Percentiles rank a stretch among this genome's conserved stretches.
phyloP scores from a whole-genome alignment of 2,113 vertebrate species.

The Gallinago undulata region DNA sequence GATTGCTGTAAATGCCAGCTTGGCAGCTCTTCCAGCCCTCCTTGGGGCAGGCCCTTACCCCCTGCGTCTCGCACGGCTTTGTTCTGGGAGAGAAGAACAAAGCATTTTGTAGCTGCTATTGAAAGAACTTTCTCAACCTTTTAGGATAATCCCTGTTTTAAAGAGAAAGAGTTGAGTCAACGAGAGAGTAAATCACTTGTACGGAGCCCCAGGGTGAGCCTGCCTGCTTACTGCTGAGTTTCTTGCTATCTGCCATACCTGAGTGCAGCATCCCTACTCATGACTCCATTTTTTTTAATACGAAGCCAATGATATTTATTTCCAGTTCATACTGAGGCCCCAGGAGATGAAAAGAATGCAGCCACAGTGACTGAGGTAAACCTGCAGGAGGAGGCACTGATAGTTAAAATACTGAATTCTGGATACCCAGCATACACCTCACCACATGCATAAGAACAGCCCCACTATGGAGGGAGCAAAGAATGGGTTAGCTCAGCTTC shows the following conservation, averaged over 20 bases:
- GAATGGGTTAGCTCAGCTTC: constrained; percentile 26
- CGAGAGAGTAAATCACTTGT: neutral
- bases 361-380: neutral
- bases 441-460: neutral
- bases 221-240: neutral
- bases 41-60: constrained; percentile 15
- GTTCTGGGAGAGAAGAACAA: constrained; percentile 18
- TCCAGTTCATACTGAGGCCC: neutral
- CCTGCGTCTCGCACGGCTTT: neutral
- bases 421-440: neutral
- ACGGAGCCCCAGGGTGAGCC: neutral
- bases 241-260: neutral
- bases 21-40: constrained; percentile 12
- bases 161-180: neutral
- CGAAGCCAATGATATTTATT: neutral
- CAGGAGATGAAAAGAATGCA: neutral
- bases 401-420: neutral
- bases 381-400: neutral
- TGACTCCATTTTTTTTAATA: neutral
- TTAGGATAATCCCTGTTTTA: constrained; percentile 36
- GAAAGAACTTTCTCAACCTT: constrained; percentile 21
- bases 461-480: neutral
- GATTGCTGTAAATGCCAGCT: constrained; percentile 22
- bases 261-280: neutral
- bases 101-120: constrained; percentile 35